Conservation (phyloP, 2,797 vertebrate species). For the Liasis olivaceus region DNA sequence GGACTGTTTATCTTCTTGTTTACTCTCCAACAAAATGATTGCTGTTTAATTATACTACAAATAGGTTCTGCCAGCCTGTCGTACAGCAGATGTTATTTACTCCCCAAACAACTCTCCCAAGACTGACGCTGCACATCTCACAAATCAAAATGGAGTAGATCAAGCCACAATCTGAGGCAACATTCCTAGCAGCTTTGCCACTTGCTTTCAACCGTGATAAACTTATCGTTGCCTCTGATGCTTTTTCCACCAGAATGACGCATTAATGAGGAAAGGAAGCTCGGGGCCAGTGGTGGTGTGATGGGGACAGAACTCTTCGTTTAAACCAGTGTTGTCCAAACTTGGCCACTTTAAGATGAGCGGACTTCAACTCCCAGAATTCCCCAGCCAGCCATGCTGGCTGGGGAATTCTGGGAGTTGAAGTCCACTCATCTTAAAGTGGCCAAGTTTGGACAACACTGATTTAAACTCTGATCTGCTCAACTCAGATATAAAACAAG, state of each 20-base stretch:
- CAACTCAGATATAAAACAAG: background rate
- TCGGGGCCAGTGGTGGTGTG: background rate
- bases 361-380: no score
- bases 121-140: conserved; percentile 50
- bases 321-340: background rate
- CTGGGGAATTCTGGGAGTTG: no score
- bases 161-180: conserved; percentile 17
- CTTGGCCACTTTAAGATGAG: no score
- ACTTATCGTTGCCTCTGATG: background rate
- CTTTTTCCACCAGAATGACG: background rate
- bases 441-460: no score
- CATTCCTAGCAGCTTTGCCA: conserved; percentile 6
- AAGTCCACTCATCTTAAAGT: no score
- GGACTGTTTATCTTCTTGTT: conserved; percentile 59
- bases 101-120: conserved; percentile 57
- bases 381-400: no score
- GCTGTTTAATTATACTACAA: conserved; percentile 62
- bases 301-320: background rate
- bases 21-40: conserved; percentile 64
- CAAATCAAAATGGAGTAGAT: conserved; percentile 46
- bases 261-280: background rate
- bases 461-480: background rate
- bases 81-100: conserved; percentile 61
- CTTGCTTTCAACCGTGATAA: conserved; percentile 35
- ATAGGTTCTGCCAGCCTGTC: conserved; percentile 63